Conservation (phyloP, 2,888 invertebrate species). For the Tricholauxania praeusta region DNA sequence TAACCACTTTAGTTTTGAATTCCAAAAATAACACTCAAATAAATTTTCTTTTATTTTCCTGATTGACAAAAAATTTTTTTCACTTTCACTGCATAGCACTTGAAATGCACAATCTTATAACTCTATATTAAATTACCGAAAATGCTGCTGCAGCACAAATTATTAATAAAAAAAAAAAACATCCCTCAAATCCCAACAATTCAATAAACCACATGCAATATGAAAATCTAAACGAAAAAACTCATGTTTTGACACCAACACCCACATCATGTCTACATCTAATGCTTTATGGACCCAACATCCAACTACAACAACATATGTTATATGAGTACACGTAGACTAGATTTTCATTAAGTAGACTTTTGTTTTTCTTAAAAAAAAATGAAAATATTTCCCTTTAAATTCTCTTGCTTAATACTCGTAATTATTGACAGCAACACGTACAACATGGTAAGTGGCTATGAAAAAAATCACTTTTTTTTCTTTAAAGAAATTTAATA, state of each 20-base stretch:
- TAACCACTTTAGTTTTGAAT: slow-evolving; percentile 6
- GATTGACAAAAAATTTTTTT: slow-evolving; percentile 8
- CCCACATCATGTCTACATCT: slow-evolving; percentile 5
- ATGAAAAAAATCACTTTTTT: too few species aligned
- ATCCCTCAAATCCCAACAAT: slow-evolving; percentile 3
- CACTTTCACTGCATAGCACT: not conserved
- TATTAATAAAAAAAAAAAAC: not conserved
- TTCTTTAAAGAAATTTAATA: not conserved
- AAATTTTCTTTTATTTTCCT: slow-evolving; percentile 4
- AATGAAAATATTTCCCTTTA: too few species aligned
- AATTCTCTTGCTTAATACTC: slow-evolving; percentile 10
- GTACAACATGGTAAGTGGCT: slow-evolving; percentile 8
- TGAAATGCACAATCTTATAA: too few species aligned
- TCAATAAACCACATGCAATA: slow-evolving; percentile 8
- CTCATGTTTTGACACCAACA: slow-evolving; percentile 24
- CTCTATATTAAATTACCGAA: slow-evolving; percentile 3
- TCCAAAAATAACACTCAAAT: slow-evolving; percentile 41
- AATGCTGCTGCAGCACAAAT: not conserved
- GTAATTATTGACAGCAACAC: slow-evolving; percentile 18
- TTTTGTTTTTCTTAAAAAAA: slow-evolving; percentile 1
- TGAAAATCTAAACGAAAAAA: not conserved
- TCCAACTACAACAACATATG: not conserved
- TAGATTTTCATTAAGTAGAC: slow-evolving; percentile 13
- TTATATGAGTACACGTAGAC: not conserved
- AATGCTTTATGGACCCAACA: too few species aligned